Evolutionary conservation across 2,888 invertebrate genomes (phyloP), one percentile per base, ranked within the genome.

Genomic region (Tachina fera): DNA sequence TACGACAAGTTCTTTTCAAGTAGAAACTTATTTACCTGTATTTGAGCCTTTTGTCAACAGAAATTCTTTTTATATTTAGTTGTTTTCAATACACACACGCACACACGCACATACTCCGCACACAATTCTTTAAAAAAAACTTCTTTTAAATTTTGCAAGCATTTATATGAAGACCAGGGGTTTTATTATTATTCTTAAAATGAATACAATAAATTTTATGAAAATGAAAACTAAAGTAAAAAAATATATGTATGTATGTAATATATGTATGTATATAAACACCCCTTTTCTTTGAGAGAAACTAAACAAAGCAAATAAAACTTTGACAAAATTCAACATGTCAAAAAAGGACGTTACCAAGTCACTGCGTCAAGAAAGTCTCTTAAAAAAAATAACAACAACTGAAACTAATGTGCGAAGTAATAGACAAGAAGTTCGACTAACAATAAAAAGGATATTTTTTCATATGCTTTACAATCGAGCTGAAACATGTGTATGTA

Each of bases 281-380:
- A 86, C 86, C 86, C 86, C 79, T 85, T 82, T 71, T n/a, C 41
- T n/a, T 51, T 9, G 58, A 47, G 71, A 14, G 78, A 83, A 70
- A 47, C 77, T 56, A 79, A 86, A 76, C 71, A 83, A 79, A 53
- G 74, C 49, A 71, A 74, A 68, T 11, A 77, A 56, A 76, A 53
- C 56, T 81, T 85, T 85, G 82, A 78, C 82, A 74, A 78, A 70
- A 78, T 65, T 79, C 58, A 72, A 72, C 76, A 83, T 82, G 83
- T 87, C 84, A 83, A 82, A 87, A 82, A 85, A 87, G 88, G 88
- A 88, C 87, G 88, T 87, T 87, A 88, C 88, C 87, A 85, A 88
- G 87, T 88, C 88, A 88, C 61, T 84, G 85, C 85, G 85, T 88
- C 83, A 87, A 88, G 71, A 87, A 86, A 87, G 74, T 68, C 86